Evolutionary conservation across 2,888 invertebrate species (phyloP).

Genomic region (Nomada fabriciana): DNA sequence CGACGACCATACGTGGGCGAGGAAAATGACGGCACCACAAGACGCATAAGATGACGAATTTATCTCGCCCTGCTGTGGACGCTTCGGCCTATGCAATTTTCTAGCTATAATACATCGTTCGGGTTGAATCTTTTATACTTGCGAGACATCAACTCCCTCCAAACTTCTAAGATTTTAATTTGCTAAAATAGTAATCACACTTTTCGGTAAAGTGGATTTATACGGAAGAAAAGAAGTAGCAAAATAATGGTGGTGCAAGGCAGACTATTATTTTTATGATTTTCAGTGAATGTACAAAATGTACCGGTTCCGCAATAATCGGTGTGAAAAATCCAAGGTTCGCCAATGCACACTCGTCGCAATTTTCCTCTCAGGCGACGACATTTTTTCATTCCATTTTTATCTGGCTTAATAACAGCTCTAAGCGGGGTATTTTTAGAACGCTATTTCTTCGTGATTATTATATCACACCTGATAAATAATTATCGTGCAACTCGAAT

Average conservation of each 20-base stretch:
- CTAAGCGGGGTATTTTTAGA: constrained; percentile 34
- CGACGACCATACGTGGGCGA: constrained; percentile 59
- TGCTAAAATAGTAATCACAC: too few relatives aligned
- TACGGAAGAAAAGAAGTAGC: too few relatives aligned
- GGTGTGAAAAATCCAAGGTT: constrained; percentile 2
- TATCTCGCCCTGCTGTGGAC: constrained; percentile 27
- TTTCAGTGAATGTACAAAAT: not conserved
- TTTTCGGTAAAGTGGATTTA: too few relatives aligned
- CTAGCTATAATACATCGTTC: constrained; percentile 23
- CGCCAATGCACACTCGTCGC: not conserved
- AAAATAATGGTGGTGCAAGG: too few relatives aligned
- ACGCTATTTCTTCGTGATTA: constrained; percentile 31
- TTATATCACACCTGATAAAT: constrained; percentile 54
- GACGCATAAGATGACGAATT: constrained; percentile 45
- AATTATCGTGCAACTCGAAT: constrained; percentile 41
- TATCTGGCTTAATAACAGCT: constrained; percentile 35
- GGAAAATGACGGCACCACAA: constrained; percentile 39
- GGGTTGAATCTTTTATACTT: not conserved
- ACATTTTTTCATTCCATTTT: constrained; percentile 34
- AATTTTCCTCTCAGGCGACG: not conserved
- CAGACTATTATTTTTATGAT: not conserved
- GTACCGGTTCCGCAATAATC: not conserved
- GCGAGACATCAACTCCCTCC: not conserved
- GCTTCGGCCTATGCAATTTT: constrained; percentile 32
- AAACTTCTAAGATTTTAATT: not conserved